Conservation (phyloP, 1,140 invertebrate genomes). For the Ips typographus region DNA sequence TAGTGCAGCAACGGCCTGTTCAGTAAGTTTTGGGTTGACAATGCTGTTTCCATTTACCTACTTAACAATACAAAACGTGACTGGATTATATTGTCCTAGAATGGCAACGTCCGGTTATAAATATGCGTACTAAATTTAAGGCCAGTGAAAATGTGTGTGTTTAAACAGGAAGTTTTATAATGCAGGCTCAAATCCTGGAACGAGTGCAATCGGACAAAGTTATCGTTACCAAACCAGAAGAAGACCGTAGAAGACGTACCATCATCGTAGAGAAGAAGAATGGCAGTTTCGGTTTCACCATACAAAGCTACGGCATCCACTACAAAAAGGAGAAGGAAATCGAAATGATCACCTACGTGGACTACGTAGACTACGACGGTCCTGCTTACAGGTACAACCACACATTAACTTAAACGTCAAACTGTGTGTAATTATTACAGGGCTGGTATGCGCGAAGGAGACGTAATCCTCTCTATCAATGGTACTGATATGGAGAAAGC, state of each 20-base stretch:
- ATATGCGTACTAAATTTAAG: constrained; percentile 13
- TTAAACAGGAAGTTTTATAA: too few species aligned
- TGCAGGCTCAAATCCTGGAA: constrained; percentile 68
- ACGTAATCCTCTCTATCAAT: constrained; percentile 93
- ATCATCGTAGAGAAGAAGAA: constrained; percentile 91
- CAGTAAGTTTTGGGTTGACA: constrained; percentile 17
- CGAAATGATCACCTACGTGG: constrained; percentile 94
- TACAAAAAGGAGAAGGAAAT: constrained; percentile 88
- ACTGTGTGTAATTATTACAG: constrained; percentile 39
- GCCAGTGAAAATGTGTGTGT: too few species aligned
- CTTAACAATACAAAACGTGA: neutral
- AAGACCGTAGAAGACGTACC: constrained; percentile 79
- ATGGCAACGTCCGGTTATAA: too few species aligned
- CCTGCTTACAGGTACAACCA: constrained; percentile 67
- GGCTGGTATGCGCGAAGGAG: constrained; percentile 90
- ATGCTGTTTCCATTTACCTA: neutral
- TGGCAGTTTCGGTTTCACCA: constrained; percentile 90
- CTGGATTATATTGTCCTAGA: constrained; percentile 1
- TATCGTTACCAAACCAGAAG: constrained; percentile 73
- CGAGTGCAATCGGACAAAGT: constrained; percentile 79
- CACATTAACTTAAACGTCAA: neutral
- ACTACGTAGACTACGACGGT: constrained; percentile 91
- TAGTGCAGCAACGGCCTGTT: constrained; percentile 22
- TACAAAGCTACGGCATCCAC: constrained; percentile 94
- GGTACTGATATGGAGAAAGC: constrained; percentile 88